Evolutionary conservation across 2,113 vertebrate genomes (phyloP).

Genomic region (Perognathus longimembris): DNA sequence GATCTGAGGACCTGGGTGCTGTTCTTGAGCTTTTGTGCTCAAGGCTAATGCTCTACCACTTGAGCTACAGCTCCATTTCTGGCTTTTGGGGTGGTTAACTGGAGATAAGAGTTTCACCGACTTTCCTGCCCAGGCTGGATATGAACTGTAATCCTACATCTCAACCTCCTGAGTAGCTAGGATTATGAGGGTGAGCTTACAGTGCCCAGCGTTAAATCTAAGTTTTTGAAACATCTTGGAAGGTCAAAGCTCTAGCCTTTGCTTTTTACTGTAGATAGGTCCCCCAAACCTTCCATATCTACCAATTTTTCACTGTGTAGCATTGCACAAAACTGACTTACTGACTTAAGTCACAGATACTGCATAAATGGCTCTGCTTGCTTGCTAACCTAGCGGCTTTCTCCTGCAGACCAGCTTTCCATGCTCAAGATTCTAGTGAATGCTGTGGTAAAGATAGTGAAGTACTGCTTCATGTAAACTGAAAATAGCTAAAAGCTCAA

Average conservation of each 20-base stretch:
- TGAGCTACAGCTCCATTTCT: too few species aligned
- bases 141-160: too few species aligned
- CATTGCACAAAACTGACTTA: not conserved
- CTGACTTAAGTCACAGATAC: not conserved
- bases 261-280: not conserved
- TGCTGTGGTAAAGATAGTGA: not conserved
- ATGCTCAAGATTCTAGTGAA: not conserved
- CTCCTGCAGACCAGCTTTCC: not conserved
- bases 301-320: too few species aligned
- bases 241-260: not conserved
- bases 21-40: not conserved
- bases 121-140: too few species aligned
- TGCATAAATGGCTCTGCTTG: not conserved
- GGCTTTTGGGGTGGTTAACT: too few species aligned
- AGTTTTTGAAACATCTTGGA: not conserved
- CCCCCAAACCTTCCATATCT: not conserved
- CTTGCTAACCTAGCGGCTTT: not conserved
- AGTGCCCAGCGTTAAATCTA: not conserved
- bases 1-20: not conserved
- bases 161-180: too few species aligned
- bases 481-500: constrained; percentile 14
- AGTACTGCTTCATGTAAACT: not conserved
- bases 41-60: not conserved
- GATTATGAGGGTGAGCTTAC: too few species aligned
- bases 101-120: too few species aligned